Conservation (phyloP, 2,113 vertebrate genomes). For the Bettongia penicillata region DNA sequence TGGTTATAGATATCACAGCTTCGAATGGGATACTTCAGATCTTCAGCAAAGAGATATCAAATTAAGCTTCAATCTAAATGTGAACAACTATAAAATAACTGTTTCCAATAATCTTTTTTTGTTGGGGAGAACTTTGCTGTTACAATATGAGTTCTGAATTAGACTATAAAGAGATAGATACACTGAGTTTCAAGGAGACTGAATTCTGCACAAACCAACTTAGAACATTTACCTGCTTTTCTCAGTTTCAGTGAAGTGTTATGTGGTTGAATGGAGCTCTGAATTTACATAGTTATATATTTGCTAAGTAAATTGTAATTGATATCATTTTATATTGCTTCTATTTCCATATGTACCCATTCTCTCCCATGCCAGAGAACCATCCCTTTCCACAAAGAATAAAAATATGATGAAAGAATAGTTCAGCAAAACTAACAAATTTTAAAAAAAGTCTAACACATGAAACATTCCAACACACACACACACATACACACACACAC, state of each 20-base stretch:
- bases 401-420: not conserved
- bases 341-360: not conserved
- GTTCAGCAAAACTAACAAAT: not conserved
- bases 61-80: not conserved
- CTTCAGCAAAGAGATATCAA: conserved; percentile 43
- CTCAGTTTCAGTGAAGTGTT: not conserved
- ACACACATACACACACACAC: not conserved
- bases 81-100: not conserved
- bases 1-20: not conserved
- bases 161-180: conserved; percentile 4
- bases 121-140: not conserved
- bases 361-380: not conserved
- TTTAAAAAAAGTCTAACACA: not conserved
- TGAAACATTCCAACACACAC: not conserved
- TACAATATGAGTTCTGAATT: not conserved
- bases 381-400: not conserved
- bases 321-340: not conserved
- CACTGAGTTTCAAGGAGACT: conserved; percentile 25
- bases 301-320: not conserved
- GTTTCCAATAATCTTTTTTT: not conserved
- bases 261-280: not conserved
- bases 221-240: not conserved
- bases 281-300: not conserved
- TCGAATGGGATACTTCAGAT: not conserved
- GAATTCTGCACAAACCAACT: conserved; percentile 33